Conservation (phyloP, 2,797 vertebrate species). For the Sebastes taczanowskii region DNA sequence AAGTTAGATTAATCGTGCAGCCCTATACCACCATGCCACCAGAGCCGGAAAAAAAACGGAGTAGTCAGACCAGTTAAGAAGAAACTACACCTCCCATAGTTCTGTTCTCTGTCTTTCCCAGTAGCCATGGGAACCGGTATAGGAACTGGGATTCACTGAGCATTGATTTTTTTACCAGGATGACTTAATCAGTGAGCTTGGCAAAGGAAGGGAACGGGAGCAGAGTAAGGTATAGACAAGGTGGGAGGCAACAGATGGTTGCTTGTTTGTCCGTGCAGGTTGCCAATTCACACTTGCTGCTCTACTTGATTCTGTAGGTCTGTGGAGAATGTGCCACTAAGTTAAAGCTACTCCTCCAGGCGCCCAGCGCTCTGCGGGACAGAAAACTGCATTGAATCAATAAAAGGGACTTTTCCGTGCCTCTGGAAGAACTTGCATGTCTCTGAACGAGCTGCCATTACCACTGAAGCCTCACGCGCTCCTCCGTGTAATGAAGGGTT, state of each 20-base stretch:
- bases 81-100: slow-evolving; percentile 26
- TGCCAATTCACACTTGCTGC: background rate
- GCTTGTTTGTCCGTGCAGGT: background rate
- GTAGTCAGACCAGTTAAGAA: background rate
- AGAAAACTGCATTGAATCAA: slow-evolving; percentile 27
- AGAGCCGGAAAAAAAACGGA: background rate
- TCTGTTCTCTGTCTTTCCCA: slow-evolving; percentile 18
- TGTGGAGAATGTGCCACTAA: background rate
- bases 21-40: background rate
- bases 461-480: slow-evolving; percentile 16
- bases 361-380: background rate
- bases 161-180: slow-evolving; percentile 32
- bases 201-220: background rate
- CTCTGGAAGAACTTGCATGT: slow-evolving; percentile 3
- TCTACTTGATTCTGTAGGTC: background rate
- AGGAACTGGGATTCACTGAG: slow-evolving; percentile 38
- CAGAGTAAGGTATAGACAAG: slow-evolving; percentile 6
- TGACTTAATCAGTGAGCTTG: slow-evolving; percentile 33
- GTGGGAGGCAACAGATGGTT: slow-evolving; percentile 46
- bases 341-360: background rate
- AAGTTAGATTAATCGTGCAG: too few relatives aligned
- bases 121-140: slow-evolving; percentile 68
- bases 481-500: slow-evolving; percentile 49
- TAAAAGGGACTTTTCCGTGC: slow-evolving; percentile 6
- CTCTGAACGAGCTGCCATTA: slow-evolving; percentile 18